phyloP scores from a whole-genome alignment of 2,797 vertebrate genomes.

The Fundulus diaphanus region DNA sequence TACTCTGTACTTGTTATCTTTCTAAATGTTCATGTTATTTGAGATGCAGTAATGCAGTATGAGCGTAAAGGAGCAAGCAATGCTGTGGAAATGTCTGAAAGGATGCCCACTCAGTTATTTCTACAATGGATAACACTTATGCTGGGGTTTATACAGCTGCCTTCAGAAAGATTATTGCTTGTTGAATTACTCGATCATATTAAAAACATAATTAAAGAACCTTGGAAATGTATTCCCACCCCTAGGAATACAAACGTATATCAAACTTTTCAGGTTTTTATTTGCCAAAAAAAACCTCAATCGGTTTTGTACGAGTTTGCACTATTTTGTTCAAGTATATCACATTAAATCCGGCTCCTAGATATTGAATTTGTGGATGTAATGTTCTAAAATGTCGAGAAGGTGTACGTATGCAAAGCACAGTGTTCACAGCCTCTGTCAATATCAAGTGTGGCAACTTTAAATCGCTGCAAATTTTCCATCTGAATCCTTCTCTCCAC shows the following conservation, averaged over 20 bases:
- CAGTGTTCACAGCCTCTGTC: constrained; percentile 6
- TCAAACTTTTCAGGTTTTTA: no score
- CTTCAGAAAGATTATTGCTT: no score
- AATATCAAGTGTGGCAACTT: constrained; percentile 4
- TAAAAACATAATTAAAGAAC: no score
- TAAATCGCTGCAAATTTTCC: constrained; percentile 13
- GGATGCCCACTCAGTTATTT: background rate
- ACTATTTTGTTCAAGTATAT: background rate
- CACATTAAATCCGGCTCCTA: background rate
- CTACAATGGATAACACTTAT: background rate
- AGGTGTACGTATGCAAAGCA: background rate
- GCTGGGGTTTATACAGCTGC: background rate
- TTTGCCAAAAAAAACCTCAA: background rate
- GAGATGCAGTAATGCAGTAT: background rate
- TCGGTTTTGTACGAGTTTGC: background rate
- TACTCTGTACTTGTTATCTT: background rate
- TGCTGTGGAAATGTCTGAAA: background rate
- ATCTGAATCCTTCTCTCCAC: constrained; percentile 10
- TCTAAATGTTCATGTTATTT: background rate
- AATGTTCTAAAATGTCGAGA: background rate
- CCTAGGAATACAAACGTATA: no score
- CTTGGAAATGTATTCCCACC: no score
- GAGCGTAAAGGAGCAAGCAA: background rate
- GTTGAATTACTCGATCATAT: no score
- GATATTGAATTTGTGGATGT: background rate